Conservation (phyloP, 2,888 invertebrate genomes). For the Drosophila ezoana region DNA sequence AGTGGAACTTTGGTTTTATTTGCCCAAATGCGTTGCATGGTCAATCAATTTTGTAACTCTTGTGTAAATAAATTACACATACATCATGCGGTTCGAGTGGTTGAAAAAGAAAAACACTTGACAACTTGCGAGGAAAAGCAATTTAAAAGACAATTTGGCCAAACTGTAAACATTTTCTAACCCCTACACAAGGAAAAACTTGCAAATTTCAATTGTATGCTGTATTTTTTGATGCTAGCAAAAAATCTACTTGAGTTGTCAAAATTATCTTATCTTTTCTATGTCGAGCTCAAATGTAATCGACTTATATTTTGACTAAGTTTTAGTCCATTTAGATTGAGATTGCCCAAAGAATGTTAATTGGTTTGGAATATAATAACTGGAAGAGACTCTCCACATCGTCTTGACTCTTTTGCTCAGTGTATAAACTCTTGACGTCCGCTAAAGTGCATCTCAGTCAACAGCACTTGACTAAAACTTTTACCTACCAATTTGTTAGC, state of each 20-base stretch:
- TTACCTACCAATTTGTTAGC: constrained; percentile 39
- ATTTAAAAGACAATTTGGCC: constrained; percentile 59
- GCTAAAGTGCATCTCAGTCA: constrained; percentile 63
- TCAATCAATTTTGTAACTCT: constrained; percentile 39
- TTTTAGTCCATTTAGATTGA: too few relatives aligned
- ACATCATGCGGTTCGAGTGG: constrained; percentile 25
- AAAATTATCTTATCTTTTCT: too few relatives aligned
- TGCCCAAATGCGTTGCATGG: constrained; percentile 29
- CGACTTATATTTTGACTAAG: too few relatives aligned
- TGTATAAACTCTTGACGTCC: constrained; percentile 51
- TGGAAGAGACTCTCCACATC: background rate
- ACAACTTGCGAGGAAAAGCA: constrained; percentile 54
- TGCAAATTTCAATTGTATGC: background rate
- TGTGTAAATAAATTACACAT: constrained; percentile 44
- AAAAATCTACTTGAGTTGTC: background rate
- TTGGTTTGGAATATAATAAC: too few relatives aligned
- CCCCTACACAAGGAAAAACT: constrained; percentile 20
- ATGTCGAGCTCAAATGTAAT: too few relatives aligned
- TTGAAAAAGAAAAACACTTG: constrained; percentile 19
- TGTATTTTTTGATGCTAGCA: background rate
- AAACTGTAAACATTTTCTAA: constrained; percentile 43
- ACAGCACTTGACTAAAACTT: constrained; percentile 64
- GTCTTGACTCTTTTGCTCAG: background rate
- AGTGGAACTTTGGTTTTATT: constrained; percentile 34
- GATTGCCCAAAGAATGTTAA: too few relatives aligned